phyloP scores from a whole-genome alignment of 1,140 invertebrate genomes.

The Drosophila pandora region DNA sequence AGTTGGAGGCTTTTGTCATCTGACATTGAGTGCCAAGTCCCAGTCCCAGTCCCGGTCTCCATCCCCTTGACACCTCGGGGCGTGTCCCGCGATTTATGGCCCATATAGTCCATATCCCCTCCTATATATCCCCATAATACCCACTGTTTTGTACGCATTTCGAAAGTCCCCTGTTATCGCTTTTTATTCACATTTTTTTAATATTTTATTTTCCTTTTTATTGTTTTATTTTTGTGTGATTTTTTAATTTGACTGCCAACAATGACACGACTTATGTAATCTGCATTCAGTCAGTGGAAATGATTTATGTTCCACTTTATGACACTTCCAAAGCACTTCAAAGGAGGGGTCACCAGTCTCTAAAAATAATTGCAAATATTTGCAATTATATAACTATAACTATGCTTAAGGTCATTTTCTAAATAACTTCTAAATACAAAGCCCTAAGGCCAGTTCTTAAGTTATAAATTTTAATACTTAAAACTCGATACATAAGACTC shows the following conservation, averaged over 20 bases:
- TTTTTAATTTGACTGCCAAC: conserved; percentile 4
- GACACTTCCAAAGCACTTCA: not conserved
- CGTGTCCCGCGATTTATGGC: conserved; percentile 56
- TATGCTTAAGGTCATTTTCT: too few species aligned
- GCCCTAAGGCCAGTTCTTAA: too few species aligned
- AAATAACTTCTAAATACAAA: too few species aligned
- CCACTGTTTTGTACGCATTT: conserved; percentile 20
- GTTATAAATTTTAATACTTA: too few species aligned
- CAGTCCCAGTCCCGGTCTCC: too few species aligned
- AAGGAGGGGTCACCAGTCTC: conserved; percentile 1
- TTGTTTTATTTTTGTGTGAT: too few species aligned
- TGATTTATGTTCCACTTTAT: conserved; percentile 18
- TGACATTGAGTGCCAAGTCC: conserved; percentile 56
- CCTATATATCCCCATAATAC: not conserved
- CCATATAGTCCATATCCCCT: not conserved
- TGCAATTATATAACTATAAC: not conserved
- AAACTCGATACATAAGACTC: too few species aligned
- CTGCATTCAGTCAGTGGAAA: conserved; percentile 35
- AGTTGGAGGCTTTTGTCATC: conserved; percentile 41
- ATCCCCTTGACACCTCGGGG: conserved; percentile 26
- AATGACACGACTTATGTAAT: conserved; percentile 30
- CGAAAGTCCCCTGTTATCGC: conserved; percentile 44
- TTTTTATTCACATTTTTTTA: conserved; percentile 30
- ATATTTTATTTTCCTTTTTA: not conserved
- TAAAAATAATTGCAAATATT: not conserved